Conservation (phyloP, 2,113 vertebrate genomes). For the Monarcha castaneiventris region DNA sequence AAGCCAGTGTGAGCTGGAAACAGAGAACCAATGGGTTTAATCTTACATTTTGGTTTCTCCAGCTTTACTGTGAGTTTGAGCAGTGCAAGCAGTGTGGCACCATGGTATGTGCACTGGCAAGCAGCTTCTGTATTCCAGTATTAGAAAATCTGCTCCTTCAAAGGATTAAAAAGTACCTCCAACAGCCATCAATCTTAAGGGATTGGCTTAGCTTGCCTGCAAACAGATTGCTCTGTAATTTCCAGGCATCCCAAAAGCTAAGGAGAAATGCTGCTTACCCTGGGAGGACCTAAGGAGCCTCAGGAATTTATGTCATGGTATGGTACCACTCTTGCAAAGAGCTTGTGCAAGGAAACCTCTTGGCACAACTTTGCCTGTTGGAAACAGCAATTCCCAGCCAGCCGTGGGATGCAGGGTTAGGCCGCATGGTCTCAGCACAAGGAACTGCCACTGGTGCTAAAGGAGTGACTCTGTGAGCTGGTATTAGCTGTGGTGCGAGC, state of each 20-base stretch:
- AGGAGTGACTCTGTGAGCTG: background rate
- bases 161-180: background rate
- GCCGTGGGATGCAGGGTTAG: background rate
- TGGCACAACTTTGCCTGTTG: background rate
- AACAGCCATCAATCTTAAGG: background rate
- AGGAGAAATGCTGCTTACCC: background rate
- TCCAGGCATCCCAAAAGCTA: background rate
- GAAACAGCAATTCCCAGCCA: background rate
- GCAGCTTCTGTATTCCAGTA: background rate
- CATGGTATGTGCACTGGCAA: background rate
- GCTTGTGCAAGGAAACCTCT: background rate
- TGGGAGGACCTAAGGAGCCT: background rate
- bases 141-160: background rate
- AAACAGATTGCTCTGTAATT: background rate
- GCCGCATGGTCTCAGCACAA: fast-evolving
- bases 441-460: background rate
- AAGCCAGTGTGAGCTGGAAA: background rate
- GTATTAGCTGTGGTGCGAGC: background rate
- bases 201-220: background rate
- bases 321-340: background rate
- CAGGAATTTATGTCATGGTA: background rate
- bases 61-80: background rate
- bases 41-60: background rate
- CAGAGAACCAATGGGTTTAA: background rate
- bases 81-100: background rate